Evolutionary conservation across 2,888 invertebrate species (phyloP).

Genomic region (Caenorhabditis sulstoni): DNA sequence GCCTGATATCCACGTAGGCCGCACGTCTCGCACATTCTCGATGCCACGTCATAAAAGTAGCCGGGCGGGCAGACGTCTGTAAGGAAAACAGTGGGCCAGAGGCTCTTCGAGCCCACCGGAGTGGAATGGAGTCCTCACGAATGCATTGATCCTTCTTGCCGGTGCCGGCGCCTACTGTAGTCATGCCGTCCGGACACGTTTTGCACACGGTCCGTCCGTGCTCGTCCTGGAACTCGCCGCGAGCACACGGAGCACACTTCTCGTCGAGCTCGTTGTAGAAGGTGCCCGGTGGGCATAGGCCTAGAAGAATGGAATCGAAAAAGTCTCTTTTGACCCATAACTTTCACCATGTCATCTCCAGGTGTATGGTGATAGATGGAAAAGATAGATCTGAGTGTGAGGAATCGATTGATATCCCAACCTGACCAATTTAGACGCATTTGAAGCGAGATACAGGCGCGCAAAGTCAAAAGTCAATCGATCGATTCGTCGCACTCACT

Average conservation of each 20-base stretch:
- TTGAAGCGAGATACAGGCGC: no score
- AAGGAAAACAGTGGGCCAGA: neutral
- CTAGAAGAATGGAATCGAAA: slow-evolving; percentile 19
- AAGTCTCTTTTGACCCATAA: no score
- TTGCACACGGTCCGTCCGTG: slow-evolving; percentile 63
- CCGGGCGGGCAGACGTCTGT: slow-evolving; percentile 68
- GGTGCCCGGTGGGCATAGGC: slow-evolving; percentile 62
- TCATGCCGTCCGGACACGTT: slow-evolving; percentile 57
- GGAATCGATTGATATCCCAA: no score
- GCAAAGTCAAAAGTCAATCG: no score
- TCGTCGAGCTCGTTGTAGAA: slow-evolving; percentile 58
- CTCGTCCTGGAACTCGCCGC: slow-evolving; percentile 65
- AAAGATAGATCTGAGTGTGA: no score
- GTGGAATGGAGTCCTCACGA: slow-evolving; percentile 47
- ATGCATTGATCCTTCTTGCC: slow-evolving; percentile 54
- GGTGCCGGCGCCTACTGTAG: slow-evolving; percentile 55
- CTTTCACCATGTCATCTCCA: no score
- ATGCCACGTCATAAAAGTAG: slow-evolving; percentile 62
- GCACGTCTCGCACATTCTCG: slow-evolving; percentile 67
- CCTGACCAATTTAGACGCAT: neutral
- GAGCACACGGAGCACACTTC: slow-evolving; percentile 55
- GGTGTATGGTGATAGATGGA: neutral
- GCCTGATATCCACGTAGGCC: slow-evolving; percentile 66
- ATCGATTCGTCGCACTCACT: no score
- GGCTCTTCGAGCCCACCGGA: neutral